Evolutionary conservation across 64 coral and sea anemone species (phyloP).

Genomic region (Dendrophyllia cribrosa): DNA sequence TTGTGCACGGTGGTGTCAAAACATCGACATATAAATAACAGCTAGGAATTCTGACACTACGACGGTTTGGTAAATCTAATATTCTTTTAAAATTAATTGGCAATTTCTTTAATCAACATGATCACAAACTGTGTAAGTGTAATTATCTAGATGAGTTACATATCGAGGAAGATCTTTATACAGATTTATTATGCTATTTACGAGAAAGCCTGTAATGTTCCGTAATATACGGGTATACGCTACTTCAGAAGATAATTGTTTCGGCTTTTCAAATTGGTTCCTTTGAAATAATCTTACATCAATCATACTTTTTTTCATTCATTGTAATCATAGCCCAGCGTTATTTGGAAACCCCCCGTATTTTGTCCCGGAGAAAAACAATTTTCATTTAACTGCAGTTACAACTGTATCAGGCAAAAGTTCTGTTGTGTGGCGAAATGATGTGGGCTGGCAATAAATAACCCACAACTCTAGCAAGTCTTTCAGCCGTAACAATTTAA

Average conservation of each 20-base stretch:
- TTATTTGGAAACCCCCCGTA: not conserved
- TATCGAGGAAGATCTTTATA: not conserved
- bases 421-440: not conserved
- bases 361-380: not conserved
- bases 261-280: not conserved
- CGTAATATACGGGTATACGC: not conserved
- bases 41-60: too few species aligned
- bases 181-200: not conserved
- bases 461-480: too few species aligned
- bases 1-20: too few species aligned
- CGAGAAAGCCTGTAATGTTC: not conserved
- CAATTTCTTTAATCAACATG: slow-evolving; percentile 24
- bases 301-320: not conserved
- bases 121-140: not conserved
- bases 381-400: not conserved
- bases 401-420: not conserved
- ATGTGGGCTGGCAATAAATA: too few species aligned
- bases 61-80: too few species aligned
- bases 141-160: not conserved
- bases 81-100: not conserved
- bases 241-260: not conserved
- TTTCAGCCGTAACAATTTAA: too few species aligned
- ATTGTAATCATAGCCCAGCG: not conserved
- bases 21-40: too few species aligned
- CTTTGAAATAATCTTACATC: not conserved